A percentile compares a stretch with the other conserved stretches of the same genome.
Evolutionary conservation across 2,797 vertebrate genomes (phyloP).

Genomic region (Chromobotia macracanthus): DNA sequence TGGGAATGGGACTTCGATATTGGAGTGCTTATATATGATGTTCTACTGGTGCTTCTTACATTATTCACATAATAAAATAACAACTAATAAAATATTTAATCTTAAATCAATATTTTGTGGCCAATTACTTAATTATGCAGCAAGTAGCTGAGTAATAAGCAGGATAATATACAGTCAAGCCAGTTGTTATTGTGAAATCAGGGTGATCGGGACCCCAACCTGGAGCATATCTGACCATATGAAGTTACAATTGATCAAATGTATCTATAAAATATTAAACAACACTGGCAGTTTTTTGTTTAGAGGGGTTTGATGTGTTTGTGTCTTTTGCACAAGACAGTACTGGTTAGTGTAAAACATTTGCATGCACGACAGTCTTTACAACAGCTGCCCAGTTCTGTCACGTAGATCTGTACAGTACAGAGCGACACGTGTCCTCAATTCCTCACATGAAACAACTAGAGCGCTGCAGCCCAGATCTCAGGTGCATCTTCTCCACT

Average conservation of each 20-base stretch:
- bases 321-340: too few species aligned
- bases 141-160: not conserved
- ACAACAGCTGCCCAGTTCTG: not conserved
- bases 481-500: not conserved
- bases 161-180: not conserved
- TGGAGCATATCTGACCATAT: too few species aligned
- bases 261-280: too few species aligned
- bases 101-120: not conserved
- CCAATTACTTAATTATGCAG: not conserved
- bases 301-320: not conserved
- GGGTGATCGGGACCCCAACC: not conserved
- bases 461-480: not conserved
- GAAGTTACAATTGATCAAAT: too few species aligned
- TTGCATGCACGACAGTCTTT: not conserved
- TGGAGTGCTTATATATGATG: not conserved
- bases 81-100: not conserved
- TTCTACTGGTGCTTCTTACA: not conserved
- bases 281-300: not conserved
- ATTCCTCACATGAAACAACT: not conserved
- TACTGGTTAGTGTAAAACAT: not conserved
- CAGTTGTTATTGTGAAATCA: too few species aligned
- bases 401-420: not conserved
- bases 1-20: not conserved
- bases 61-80: not conserved
- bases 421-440: not conserved